phyloP scores from a whole-genome alignment of 2,797 vertebrate genomes.

The Eutrigla gurnardus region DNA sequence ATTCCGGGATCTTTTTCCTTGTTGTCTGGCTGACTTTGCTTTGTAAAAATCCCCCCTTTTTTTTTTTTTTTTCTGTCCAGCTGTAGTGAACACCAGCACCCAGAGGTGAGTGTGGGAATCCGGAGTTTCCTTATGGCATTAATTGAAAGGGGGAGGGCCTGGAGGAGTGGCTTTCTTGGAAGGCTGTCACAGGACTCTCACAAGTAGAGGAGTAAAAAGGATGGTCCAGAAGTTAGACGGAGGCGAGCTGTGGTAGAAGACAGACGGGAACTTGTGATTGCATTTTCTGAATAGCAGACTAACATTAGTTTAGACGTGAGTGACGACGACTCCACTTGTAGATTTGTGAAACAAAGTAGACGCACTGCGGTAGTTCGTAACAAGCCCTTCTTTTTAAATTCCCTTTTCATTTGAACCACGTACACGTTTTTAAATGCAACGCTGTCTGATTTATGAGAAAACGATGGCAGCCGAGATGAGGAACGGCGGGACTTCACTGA shows the following conservation, averaged over 20 bases:
- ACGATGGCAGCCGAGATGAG: conserved; percentile 91
- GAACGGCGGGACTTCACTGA: conserved; percentile 90
- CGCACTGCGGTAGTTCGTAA: neutral
- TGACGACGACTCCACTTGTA: conserved; percentile 31
- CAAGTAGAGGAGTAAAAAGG: conserved; percentile 13
- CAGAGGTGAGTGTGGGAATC: conserved; percentile 11
- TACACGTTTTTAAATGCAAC: conserved; percentile 78
- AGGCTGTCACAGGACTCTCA: conserved; percentile 28
- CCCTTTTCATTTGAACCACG: conserved; percentile 4
- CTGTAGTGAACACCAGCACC: neutral
- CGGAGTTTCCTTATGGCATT: conserved; percentile 45
- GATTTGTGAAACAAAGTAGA: neutral
- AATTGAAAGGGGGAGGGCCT: conserved; percentile 57
- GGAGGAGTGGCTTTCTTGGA: conserved; percentile 50
- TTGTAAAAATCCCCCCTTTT: conserved; percentile 4
- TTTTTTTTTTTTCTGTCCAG: neutral
- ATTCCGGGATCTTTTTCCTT: neutral
- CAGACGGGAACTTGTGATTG: neutral
- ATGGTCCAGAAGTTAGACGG: conserved; percentile 35
- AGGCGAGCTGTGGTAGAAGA: neutral
- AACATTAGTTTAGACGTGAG: neutral
- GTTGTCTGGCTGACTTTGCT: neutral
- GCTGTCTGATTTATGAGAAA: conserved; percentile 92
- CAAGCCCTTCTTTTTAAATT: neutral
- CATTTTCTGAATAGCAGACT: neutral